Conservation (phyloP, 2,113 vertebrate genomes). For the Pygoscelis antarcticus region DNA sequence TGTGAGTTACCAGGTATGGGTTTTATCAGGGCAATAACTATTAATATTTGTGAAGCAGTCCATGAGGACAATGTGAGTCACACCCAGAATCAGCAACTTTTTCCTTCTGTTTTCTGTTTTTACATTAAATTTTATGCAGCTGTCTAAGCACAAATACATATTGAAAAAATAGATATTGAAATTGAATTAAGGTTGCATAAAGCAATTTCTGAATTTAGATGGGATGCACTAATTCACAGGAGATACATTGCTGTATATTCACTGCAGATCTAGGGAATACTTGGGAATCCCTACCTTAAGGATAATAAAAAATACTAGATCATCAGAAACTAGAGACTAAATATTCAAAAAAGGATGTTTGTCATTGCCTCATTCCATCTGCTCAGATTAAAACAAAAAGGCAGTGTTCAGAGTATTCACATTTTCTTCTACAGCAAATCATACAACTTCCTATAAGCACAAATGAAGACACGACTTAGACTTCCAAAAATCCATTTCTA, state of each 20-base stretch:
- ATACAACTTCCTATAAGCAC: not conserved
- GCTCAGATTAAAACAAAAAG: not conserved
- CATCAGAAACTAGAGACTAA: not conserved
- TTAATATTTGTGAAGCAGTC: not conserved
- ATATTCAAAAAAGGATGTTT: not conserved
- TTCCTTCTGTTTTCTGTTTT: not conserved
- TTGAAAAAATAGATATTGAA: not conserved
- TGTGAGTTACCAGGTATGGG: not conserved
- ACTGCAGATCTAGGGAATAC: not conserved
- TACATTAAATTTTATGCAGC: not conserved
- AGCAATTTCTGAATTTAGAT: not conserved
- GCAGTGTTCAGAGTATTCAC: not conserved
- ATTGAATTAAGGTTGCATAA: not conserved
- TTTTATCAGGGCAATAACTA: not conserved
- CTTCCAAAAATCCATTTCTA: not conserved
- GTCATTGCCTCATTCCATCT: not conserved
- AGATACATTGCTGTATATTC: not conserved
- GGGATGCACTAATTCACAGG: not conserved
- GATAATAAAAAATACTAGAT: not conserved
- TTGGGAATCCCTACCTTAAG: not conserved
- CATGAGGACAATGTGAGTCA: not conserved
- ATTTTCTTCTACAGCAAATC: not conserved
- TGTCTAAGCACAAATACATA: not conserved
- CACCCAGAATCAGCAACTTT: not conserved
- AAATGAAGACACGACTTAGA: not conserved